These are phyloP conservation scores for Scaptomyza reducta DNA, from an alignment of 2,888 invertebrate genomes.

Conservation along the genomic window DNA sequence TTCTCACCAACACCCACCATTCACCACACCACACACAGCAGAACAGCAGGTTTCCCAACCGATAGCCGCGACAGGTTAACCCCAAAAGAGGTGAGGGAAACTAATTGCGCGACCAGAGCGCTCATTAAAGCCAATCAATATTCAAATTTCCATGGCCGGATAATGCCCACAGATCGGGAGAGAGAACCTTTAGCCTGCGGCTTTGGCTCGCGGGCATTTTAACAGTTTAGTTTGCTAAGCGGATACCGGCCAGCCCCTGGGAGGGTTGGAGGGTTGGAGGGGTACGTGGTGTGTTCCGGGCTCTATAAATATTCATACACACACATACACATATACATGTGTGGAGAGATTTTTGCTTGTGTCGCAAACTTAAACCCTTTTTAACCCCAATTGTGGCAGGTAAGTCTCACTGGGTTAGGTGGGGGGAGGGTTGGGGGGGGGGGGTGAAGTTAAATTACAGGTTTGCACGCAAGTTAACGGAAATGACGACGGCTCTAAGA, in stretches of 20 bases:
- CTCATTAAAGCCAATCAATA: constrained; percentile 76
- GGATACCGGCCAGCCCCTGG: constrained; percentile 43
- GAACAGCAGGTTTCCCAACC: too few relatives aligned
- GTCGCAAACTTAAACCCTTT: constrained; percentile 72
- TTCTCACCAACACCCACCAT: too few relatives aligned
- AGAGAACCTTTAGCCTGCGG: background rate
- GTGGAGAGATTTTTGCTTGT: constrained; percentile 9
- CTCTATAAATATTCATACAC: constrained; percentile 68
- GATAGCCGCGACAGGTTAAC: constrained; percentile 16
- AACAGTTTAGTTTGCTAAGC: constrained; percentile 75
- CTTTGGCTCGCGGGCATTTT: constrained; percentile 57
- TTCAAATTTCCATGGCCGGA: constrained; percentile 56
- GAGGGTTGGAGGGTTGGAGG: background rate
- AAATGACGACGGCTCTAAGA: constrained; percentile 60
- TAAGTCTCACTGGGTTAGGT: background rate
- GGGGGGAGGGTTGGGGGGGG: background rate
- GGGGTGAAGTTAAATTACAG: constrained; percentile 55
- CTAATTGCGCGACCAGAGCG: constrained; percentile 67
- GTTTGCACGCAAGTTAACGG: constrained; percentile 74
- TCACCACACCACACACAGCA: too few relatives aligned
- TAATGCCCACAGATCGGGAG: constrained; percentile 24
- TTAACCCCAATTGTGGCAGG: constrained; percentile 67
- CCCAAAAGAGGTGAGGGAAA: constrained; percentile 2
- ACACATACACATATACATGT: constrained; percentile 28
- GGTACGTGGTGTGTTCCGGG: constrained; percentile 53